phyloP scores from a whole-genome alignment of 2,113 vertebrate genomes.

The Hippocampus mohnikei region DNA sequence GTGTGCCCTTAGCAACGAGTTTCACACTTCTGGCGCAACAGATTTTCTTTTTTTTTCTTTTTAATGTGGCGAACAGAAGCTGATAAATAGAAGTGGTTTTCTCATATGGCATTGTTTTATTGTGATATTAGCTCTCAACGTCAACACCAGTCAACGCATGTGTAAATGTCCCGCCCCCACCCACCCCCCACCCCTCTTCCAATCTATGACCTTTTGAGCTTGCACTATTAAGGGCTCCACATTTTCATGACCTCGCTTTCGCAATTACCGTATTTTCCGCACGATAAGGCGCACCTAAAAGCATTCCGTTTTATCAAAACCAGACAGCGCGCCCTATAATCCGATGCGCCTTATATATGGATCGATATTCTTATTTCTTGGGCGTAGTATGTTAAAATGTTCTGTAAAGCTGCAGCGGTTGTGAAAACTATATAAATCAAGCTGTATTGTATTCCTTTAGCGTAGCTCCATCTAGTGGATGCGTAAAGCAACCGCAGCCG shows the following conservation, averaged over 20 bases:
- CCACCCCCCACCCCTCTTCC: background rate
- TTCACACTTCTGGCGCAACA: background rate
- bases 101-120: constrained; percentile 10
- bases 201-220: background rate
- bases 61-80: background rate
- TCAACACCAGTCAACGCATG: background rate
- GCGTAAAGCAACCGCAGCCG: no score
- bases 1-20: background rate
- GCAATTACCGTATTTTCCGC: no score
- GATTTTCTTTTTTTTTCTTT: background rate
- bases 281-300: no score
- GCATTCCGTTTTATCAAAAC: no score
- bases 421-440: no score
- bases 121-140: background rate
- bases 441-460: no score
- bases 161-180: background rate
- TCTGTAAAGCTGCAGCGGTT: no score
- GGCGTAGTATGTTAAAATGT: no score
- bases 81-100: background rate
- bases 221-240: background rate
- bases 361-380: no score
- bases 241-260: constrained; percentile 13
- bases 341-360: no score
- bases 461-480: no score
- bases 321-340: no score